phyloP scores from a whole-genome alignment of 2,888 invertebrate genomes.

The Lysandra coridon region DNA sequence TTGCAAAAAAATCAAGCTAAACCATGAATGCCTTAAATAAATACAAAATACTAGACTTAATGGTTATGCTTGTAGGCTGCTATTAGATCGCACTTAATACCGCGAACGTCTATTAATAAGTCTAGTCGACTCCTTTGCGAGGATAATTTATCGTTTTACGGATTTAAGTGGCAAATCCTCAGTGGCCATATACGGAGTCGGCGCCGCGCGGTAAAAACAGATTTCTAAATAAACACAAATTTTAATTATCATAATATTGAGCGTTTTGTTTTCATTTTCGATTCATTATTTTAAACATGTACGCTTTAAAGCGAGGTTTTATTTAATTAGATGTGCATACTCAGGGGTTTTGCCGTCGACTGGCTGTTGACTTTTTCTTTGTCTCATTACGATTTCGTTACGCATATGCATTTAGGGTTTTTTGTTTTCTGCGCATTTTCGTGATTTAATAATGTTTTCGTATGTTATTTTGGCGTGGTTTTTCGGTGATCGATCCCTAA shows the following conservation, averaged over 20 bases:
- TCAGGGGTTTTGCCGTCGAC: conserved; percentile 69
- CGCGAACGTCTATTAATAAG: neutral
- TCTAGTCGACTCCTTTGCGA: conserved; percentile 44
- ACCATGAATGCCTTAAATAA: neutral
- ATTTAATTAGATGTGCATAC: conserved; percentile 74
- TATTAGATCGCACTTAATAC: neutral
- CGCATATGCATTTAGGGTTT: conserved; percentile 49
- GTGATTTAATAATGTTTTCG: conserved; percentile 66
- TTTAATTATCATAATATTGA: conserved; percentile 71
- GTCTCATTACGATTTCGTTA: conserved; percentile 65
- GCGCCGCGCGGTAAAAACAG: conserved; percentile 66
- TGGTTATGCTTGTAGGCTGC: neutral
- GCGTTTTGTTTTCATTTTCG: conserved; percentile 69
- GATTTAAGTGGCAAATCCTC: conserved; percentile 74
- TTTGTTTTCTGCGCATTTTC: conserved; percentile 50
- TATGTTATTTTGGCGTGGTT: conserved; percentile 66
- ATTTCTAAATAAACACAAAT: conserved; percentile 74
- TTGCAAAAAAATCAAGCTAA: neutral
- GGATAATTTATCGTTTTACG: conserved; percentile 61
- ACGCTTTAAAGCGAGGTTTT: conserved; percentile 56
- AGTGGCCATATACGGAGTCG: conserved; percentile 64
- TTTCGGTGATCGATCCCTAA: conserved; percentile 67
- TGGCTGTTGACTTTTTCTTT: conserved; percentile 73
- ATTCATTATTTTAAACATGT: conserved; percentile 65
- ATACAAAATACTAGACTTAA: neutral